These are phyloP conservation scores for Murina feae DNA, from an alignment of 2,113 vertebrate species.

Conservation along the genomic window DNA sequence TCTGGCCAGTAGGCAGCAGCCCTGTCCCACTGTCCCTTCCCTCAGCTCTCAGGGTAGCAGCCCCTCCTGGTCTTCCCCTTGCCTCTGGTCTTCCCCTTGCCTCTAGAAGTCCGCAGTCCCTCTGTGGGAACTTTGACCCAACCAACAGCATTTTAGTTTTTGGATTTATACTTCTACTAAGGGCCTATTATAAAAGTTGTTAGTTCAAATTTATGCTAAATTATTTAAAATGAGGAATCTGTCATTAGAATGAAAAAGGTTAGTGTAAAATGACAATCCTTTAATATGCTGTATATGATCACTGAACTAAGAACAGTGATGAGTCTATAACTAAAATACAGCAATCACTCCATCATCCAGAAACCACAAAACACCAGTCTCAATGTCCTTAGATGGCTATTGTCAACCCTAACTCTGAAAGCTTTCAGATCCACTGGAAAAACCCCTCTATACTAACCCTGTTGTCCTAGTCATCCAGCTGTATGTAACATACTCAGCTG, in stretches of 20 bases:
- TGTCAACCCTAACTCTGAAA: not conserved
- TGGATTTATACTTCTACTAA: not conserved
- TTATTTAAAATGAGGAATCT: not conserved
- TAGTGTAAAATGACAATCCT: not conserved
- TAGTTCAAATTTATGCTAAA: not conserved
- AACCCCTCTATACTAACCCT: not conserved
- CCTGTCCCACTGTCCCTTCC: not conserved
- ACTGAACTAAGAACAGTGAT: not conserved
- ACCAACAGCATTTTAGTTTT: not conserved
- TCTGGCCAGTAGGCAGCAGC: not conserved
- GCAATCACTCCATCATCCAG: not conserved
- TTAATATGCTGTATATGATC: not conserved
- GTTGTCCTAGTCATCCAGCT: not conserved
- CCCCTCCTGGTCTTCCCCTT: not conserved
- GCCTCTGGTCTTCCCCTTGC: not conserved
- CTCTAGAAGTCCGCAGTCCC: not conserved
- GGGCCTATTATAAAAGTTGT: not conserved
- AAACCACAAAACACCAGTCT: not conserved
- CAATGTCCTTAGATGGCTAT: not conserved
- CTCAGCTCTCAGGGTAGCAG: not conserved
- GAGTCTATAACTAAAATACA: not conserved
- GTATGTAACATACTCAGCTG: rapidly evolving
- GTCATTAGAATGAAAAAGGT: not conserved
- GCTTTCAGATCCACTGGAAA: not conserved
- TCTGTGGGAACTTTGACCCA: not conserved